These are phyloP conservation scores for Euclidia mi DNA, from an alignment of 2,888 invertebrate genomes.

Conservation along the genomic window DNA sequence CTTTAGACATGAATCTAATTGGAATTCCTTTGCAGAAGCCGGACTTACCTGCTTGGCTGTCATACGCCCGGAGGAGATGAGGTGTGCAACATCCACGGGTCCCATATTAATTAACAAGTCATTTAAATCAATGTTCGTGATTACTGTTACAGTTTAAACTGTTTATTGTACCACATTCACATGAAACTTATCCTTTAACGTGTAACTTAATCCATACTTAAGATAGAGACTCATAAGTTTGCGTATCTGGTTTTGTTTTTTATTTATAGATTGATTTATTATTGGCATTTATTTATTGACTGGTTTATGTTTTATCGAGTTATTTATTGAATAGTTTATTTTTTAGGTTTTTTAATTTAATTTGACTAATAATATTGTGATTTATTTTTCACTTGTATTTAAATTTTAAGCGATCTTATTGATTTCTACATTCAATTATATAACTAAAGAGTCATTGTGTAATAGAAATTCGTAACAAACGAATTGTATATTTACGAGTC, in stretches of 20 bases:
- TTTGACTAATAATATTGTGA: background rate
- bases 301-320: constrained; percentile 14
- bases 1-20: constrained; percentile 4
- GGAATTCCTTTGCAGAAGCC: constrained; percentile 77
- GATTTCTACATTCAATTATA: constrained; percentile 17
- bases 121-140: constrained; percentile 71
- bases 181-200: constrained; percentile 74
- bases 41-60: constrained; percentile 90
- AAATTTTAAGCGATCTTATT: constrained; percentile 18
- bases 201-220: constrained; percentile 25
- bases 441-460: constrained; percentile 46
- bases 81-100: constrained; percentile 92
- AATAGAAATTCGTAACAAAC: constrained; percentile 54
- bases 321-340: constrained; percentile 20
- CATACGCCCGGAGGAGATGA: constrained; percentile 98
- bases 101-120: constrained; percentile 63
- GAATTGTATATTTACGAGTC: constrained; percentile 61
- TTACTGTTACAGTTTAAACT: constrained; percentile 63
- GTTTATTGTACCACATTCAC: constrained; percentile 88
- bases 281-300: constrained; percentile 18
- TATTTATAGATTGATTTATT: constrained; percentile 20
- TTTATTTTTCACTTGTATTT: constrained; percentile 24
- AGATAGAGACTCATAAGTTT: constrained; percentile 45
- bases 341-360: background rate
- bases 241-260: constrained; percentile 38